Percentiles rank a stretch among this genome's conserved stretches.
Evolutionary conservation across 2,113 vertebrate species (phyloP).

Genomic region (Sakesphorus luctuosus): DNA sequence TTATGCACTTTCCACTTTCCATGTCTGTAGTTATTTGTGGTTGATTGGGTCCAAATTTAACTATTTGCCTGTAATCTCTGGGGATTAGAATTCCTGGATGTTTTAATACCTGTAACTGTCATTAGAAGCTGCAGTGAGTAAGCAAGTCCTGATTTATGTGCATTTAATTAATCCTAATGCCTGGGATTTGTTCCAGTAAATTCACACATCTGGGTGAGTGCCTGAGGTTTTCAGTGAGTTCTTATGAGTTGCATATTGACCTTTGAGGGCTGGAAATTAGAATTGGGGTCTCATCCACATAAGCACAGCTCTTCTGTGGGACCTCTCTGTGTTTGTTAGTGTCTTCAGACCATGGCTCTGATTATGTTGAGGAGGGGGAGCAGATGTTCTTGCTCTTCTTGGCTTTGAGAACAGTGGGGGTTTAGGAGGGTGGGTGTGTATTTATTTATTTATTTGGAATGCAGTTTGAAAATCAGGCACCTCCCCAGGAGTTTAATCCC

Average conservation of each 20-base stretch:
- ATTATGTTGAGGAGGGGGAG: neutral
- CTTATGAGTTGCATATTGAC: neutral
- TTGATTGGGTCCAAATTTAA: neutral
- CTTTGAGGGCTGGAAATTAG: neutral
- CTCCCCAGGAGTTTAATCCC: neutral
- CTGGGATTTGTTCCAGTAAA: slow-evolving; percentile 11
- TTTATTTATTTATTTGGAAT: neutral
- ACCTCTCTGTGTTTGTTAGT: neutral
- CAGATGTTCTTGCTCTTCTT: neutral
- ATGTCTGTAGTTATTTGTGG: neutral
- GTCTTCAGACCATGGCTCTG: neutral
- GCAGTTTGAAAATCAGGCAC: neutral
- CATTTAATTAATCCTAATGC: neutral
- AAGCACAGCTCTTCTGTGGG: neutral
- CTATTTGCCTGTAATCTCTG: neutral
- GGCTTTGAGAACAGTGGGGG: neutral
- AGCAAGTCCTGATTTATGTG: neutral
- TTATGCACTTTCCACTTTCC: neutral
- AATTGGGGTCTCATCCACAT: neutral
- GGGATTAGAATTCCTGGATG: neutral
- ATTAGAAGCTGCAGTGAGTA: neutral
- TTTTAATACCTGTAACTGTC: neutral
- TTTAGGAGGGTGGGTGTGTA: too few relatives aligned
- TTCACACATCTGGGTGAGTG: neutral
- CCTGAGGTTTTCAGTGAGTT: neutral